Evolutionary conservation across 2,797 vertebrate genomes (phyloP).

Genomic region (Myiothlypis coronata): DNA sequence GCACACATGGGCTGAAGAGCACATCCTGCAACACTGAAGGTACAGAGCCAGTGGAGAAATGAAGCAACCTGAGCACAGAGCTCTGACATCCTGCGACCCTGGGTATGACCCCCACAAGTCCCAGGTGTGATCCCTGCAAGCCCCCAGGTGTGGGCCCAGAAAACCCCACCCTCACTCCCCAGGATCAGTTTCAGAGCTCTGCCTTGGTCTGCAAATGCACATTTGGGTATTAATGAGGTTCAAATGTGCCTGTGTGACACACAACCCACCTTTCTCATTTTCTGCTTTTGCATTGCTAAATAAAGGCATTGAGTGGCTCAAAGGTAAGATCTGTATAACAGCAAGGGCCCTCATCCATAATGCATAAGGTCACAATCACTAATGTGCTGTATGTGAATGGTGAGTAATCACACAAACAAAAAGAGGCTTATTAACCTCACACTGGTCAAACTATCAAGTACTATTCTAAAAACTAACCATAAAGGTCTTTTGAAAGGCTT

Average conservation of each 20-base stretch:
- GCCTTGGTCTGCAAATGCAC: not conserved
- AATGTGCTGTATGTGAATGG: not conserved
- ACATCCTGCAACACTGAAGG: rapidly evolving
- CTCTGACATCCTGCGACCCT: not conserved
- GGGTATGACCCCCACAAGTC: no score
- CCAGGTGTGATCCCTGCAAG: not conserved
- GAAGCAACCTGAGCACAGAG: not conserved
- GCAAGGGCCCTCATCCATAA: not conserved
- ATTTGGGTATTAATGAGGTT: not conserved
- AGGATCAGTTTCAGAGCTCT: not conserved
- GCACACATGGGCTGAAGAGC: not conserved
- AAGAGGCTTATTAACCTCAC: not conserved
- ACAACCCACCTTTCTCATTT: not conserved
- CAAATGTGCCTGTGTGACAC: rapidly evolving
- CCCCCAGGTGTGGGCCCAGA: not conserved
- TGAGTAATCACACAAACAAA: not conserved
- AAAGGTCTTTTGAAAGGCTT: not conserved
- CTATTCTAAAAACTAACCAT: not conserved
- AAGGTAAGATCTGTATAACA: not conserved
- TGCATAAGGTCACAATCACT: not conserved
- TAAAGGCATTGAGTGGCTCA: not conserved
- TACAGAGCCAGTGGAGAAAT: rapidly evolving
- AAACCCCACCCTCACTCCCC: not conserved
- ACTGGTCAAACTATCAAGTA: not conserved
- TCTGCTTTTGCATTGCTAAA: not conserved